Conservation (phyloP, 2,797 vertebrate genomes). For the Macrochelys suwanniensis region DNA sequence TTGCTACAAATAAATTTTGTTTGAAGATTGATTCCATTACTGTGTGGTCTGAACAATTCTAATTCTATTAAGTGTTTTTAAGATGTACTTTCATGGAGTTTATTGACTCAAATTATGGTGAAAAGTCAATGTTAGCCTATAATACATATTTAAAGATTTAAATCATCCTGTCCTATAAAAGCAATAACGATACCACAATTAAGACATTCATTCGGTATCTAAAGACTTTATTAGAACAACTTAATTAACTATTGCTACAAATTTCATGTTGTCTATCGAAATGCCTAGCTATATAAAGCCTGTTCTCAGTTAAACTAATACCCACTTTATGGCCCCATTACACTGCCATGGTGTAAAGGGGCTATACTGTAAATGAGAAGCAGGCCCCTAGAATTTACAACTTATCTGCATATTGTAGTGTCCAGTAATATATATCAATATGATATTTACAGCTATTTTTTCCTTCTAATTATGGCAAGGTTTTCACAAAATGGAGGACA, state of each 20-base stretch:
- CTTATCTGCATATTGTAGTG: constrained; percentile 29
- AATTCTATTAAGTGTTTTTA: not conserved
- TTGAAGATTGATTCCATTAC: not conserved
- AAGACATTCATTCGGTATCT: not conserved
- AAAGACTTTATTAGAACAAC: not conserved
- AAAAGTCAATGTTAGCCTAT: not conserved
- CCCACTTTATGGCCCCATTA: not conserved
- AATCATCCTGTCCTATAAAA: constrained; percentile 5
- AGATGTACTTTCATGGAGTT: not conserved
- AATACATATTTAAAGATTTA: not conserved
- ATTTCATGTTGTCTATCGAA: constrained; percentile 21
- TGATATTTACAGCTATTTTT: constrained; percentile 30
- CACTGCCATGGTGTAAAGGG: constrained; percentile 17
- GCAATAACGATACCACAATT: constrained; percentile 6
- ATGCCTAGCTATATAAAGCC: not conserved
- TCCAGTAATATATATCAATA: not conserved
- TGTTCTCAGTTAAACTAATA: not conserved
- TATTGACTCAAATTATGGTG: not conserved
- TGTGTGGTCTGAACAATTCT: not conserved
- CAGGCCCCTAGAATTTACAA: constrained; percentile 27
- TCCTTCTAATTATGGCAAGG: not conserved
- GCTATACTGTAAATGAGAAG: constrained; percentile 1
- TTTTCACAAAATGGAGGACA: constrained; percentile 27
- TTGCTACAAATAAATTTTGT: not conserved
- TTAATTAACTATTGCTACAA: not conserved